These are phyloP conservation scores for Cylindroiulus punctatus DNA, from an alignment of 2,888 invertebrate genomes.

Conservation along the genomic window DNA sequence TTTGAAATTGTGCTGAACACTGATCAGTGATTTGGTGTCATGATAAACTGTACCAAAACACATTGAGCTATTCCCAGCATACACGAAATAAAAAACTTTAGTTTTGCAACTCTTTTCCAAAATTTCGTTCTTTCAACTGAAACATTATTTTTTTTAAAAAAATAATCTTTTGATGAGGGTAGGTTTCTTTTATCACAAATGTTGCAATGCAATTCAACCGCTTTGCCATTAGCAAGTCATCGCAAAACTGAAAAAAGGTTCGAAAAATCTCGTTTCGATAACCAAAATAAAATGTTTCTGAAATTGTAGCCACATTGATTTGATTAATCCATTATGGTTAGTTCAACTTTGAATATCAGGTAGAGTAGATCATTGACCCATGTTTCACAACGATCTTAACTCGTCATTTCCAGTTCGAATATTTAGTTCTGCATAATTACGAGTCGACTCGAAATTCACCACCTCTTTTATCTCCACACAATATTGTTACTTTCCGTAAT, in stretches of 20 bases:
- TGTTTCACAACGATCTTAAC: slow-evolving; percentile 23
- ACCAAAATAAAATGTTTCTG: not conserved
- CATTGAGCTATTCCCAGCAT: no score
- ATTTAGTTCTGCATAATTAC: slow-evolving; percentile 46
- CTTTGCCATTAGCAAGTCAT: not conserved
- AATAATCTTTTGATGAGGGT: no score
- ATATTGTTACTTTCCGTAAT: slow-evolving; percentile 43
- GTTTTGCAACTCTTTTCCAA: no score
- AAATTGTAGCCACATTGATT: not conserved
- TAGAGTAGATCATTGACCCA: slow-evolving; percentile 45
- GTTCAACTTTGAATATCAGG: not conserved
- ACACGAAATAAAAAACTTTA: no score
- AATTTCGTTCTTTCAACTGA: no score
- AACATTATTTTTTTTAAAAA: no score
- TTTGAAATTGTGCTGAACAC: no score
- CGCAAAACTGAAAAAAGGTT: not conserved
- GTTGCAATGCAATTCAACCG: not conserved
- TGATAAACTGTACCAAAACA: no score
- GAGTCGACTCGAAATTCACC: slow-evolving; percentile 45
- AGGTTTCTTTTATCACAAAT: no score
- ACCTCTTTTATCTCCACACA: slow-evolving; percentile 42
- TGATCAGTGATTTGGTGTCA: no score
- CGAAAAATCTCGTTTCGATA: not conserved
- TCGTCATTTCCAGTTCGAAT: slow-evolving; percentile 19
- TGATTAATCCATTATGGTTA: slow-evolving; percentile 3